Conservation (phyloP, 1,140 invertebrate species). For the Ectropis grisescens region DNA sequence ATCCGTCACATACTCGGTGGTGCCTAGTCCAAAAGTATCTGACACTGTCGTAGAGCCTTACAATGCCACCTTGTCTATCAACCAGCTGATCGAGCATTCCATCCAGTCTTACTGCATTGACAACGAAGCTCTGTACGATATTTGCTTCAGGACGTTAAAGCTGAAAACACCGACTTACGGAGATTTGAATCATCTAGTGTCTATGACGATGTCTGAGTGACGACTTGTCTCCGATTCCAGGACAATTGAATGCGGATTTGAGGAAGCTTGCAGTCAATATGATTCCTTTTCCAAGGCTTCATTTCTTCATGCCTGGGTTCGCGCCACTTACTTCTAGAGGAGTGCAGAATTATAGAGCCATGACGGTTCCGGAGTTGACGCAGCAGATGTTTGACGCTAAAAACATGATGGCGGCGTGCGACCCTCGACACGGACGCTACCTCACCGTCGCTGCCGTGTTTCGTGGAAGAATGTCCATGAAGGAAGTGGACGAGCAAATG, state of each 20-base stretch:
- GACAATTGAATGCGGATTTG: slow-evolving; percentile 90
- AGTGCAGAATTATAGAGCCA: slow-evolving; percentile 79
- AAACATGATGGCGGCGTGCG: slow-evolving; percentile 97
- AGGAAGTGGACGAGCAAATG: slow-evolving; percentile 84
- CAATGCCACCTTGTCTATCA: slow-evolving; percentile 82
- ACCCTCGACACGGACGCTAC: slow-evolving; percentile 90
- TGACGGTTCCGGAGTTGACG: slow-evolving; percentile 90
- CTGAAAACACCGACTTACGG: slow-evolving; percentile 86
- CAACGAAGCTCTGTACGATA: slow-evolving; percentile 81
- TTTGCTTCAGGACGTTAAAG: slow-evolving; percentile 90
- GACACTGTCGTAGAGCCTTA: slow-evolving; percentile 93
- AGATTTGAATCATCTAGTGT: slow-evolving; percentile 82
- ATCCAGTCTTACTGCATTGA: slow-evolving; percentile 73
- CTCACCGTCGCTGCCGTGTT: slow-evolving; percentile 92
- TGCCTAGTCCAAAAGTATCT: slow-evolving; percentile 85
- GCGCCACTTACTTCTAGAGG: slow-evolving; percentile 91
- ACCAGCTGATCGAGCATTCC: slow-evolving; percentile 83
- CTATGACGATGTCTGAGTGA: slow-evolving; percentile 83
- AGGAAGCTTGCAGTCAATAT: slow-evolving; percentile 93
- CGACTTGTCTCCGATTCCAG: slow-evolving; percentile 82
- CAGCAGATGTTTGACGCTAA: slow-evolving; percentile 93
- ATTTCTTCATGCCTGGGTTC: slow-evolving; percentile 97
- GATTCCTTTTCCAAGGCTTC: slow-evolving; percentile 93
- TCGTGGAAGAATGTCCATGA: slow-evolving; percentile 92
- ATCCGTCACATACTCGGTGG: slow-evolving; percentile 87